Evolutionary conservation across 2,888 invertebrate species (phyloP).

Genomic region (Catonia carolina): DNA sequence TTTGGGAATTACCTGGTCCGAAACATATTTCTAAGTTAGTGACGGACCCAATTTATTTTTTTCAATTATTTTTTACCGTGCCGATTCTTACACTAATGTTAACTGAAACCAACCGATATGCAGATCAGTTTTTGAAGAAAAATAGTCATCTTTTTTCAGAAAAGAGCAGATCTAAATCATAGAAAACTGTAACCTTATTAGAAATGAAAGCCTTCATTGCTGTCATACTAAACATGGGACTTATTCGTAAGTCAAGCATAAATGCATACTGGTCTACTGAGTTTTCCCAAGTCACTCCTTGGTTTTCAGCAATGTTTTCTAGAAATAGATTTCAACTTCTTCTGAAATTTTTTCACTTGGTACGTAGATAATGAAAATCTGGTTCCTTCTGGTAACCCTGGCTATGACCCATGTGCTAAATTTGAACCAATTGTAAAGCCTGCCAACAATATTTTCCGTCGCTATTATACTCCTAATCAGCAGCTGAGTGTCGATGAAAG

Average conservation of each 20-base stretch:
- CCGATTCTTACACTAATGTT: too few species aligned
- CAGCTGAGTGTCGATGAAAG: constrained; percentile 3
- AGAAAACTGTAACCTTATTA: constrained; percentile 2
- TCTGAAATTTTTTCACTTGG: constrained; percentile 10
- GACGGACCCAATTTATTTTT: not conserved
- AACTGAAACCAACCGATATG: not conserved
- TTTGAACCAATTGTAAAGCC: constrained; percentile 16
- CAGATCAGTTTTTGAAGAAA: not conserved
- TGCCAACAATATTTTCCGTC: constrained; percentile 17
- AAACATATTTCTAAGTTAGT: not conserved
- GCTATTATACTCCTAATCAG: not conserved
- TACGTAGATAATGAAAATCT: not conserved
- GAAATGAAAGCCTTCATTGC: constrained; percentile 19
- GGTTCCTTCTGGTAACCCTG: not conserved
- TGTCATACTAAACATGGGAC: constrained; percentile 14
- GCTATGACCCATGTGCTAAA: constrained; percentile 13
- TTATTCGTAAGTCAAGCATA: constrained; percentile 12
- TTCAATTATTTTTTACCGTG: too few species aligned
- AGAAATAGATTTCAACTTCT: constrained; percentile 9
- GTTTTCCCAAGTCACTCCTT: constrained; percentile 8
- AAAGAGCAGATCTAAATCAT: too few species aligned
- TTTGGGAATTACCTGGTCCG: not conserved
- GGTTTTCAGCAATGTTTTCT: constrained; percentile 12
- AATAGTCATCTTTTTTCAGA: not conserved
- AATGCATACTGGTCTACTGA: constrained; percentile 5